Base-by-base conservation (phyloP, 2,888 invertebrate genomes). In the Hedychridium roseum region DNA sequence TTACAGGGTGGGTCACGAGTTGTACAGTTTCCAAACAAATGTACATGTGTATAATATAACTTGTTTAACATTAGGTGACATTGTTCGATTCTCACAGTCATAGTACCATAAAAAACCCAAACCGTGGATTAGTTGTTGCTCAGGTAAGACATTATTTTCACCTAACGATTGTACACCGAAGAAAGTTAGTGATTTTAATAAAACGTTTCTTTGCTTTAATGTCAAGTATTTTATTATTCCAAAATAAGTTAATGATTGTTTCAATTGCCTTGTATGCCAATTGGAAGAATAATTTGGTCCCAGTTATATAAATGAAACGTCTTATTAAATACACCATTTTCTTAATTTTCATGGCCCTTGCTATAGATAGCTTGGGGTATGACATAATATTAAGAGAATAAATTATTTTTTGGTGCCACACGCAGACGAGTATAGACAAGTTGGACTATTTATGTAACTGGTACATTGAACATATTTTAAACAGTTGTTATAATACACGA, bases 1-100 rank as follows among this genome's bases (percentile, higher is more conserved):
- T 6, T 73, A 77, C 52, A 80, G 68, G 64, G 76, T 76, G 64
- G 35, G 28, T 4, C 30, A 26, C 17, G 12, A 34, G 7, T 2
- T 11, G n/a, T 31, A n/a, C 2, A 17, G 17, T 16, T 4, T 2
- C 2, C 5, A 21, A 18, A 34, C 28, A 5, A 9, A 12, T 12
- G 9, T 16, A 11, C 2, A 7, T 38, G 12, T 18, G n/a, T 18
- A 27, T 34, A 7, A 17, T 2, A 20, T 14, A 18, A 31, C 21
- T 5, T 27, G 11, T 34, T 44, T 42, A 37, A 40, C 14, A 37
- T 14, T 40, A 83, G 83, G 78, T 82, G 18, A 81, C 79, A 15
- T 61, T 84, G 15, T 76, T 83, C 26, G 84, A 84, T 68, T 82
- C 83, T 0, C 83, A 84, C 60, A 80, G 70, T 14, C 78, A 78